Conservation (phyloP, 2,797 vertebrate genomes). For the Anableps anableps region DNA sequence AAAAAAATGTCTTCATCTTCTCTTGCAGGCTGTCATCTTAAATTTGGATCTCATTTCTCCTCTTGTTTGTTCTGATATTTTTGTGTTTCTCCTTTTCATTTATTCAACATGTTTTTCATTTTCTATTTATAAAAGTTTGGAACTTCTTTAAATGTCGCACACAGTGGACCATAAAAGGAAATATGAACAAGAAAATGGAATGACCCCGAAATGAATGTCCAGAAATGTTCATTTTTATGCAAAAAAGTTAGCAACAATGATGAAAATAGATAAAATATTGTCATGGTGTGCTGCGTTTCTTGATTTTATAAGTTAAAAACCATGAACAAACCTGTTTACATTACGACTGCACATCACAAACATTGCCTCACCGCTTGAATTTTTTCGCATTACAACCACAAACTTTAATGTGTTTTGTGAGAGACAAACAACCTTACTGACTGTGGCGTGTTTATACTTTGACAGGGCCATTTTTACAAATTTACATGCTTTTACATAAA, state of each 20-base stretch:
- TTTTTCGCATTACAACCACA: neutral
- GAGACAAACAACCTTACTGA: neutral
- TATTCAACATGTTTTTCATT: neutral
- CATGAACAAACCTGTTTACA: neutral
- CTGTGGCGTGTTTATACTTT: neutral
- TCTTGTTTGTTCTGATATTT: constrained; percentile 18
- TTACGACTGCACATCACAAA: neutral
- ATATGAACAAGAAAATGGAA: neutral
- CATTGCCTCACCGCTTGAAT: neutral
- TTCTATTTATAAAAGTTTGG: neutral
- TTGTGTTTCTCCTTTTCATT: neutral
- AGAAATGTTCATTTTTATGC: neutral
- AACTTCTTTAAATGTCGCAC: neutral
- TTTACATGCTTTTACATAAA: too few species aligned
- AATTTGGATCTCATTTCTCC: constrained; percentile 14
- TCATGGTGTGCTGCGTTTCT: neutral
- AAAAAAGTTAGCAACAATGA: neutral
- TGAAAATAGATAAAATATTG: neutral
- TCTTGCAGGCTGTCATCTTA: constrained; percentile 40
- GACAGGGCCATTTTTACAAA: neutral
- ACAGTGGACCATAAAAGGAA: neutral
- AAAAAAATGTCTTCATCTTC: constrained; percentile 43
- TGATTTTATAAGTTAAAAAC: neutral
- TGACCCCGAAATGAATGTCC: neutral
- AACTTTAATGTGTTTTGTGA: neutral